Evolutionary conservation across 2,113 vertebrate genomes (phyloP).

Genomic region (Alaudala cheleensis): DNA sequence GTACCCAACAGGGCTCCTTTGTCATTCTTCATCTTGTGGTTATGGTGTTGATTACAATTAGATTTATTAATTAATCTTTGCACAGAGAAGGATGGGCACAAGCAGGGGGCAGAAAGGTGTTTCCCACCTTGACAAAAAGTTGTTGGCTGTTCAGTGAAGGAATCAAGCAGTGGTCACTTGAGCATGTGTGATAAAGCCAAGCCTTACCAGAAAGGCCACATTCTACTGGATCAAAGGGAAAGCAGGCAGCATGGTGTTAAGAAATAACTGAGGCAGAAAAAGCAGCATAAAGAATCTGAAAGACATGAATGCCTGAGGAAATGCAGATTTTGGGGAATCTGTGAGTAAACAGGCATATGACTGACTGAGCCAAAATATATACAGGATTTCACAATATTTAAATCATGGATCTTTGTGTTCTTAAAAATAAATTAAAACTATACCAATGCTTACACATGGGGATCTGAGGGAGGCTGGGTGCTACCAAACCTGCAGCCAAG

Average conservation of each 20-base stretch:
- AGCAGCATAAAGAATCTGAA: conserved; percentile 57
- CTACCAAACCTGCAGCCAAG: conserved; percentile 2
- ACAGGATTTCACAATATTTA: conserved; percentile 71
- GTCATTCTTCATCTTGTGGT: not conserved
- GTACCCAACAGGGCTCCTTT: not conserved
- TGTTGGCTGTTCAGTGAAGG: not conserved
- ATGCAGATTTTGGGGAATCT: conserved; percentile 71
- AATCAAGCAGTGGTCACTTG: not conserved
- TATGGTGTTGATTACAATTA: not conserved
- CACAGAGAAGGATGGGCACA: not conserved
- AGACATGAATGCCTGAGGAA: conserved; percentile 67
- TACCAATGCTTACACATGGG: conserved; percentile 43
- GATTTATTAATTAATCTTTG: not conserved
- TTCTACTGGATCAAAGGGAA: not conserved
- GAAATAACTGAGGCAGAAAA: conserved; percentile 62
- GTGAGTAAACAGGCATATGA: conserved; percentile 72
- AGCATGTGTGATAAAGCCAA: accelerated
- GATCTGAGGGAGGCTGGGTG: not conserved
- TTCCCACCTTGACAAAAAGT: not conserved
- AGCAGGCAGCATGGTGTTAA: conserved; percentile 41
- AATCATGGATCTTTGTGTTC: conserved; percentile 70
- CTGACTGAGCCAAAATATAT: conserved; percentile 68
- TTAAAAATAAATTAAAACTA: conserved; percentile 69
- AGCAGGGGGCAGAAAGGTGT: not conserved
- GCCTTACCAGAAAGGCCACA: not conserved